A percentile compares a stretch with the other conserved stretches of the same genome.
phyloP scores from a whole-genome alignment of 2,113 vertebrate species.

The Podarcis raffonei region DNA sequence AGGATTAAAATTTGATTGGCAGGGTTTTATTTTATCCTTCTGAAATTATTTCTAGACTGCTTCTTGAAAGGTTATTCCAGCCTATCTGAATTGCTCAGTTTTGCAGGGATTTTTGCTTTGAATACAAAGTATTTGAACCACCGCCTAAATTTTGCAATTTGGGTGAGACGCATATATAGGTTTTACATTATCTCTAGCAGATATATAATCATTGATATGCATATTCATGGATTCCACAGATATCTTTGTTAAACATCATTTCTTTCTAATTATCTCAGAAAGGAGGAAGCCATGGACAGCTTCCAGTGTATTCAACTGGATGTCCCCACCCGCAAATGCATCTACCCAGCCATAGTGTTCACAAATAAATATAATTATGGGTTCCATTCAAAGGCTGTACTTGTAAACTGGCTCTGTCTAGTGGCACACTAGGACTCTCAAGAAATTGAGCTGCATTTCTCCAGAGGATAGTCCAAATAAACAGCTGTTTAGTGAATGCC shows the following conservation, averaged over 20 bases:
- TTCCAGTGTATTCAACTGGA: constrained; percentile 13
- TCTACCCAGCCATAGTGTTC: constrained; percentile 57
- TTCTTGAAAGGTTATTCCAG: not conserved
- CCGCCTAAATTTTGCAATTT: not conserved
- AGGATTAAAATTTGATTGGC: not conserved
- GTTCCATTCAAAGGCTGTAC: constrained; percentile 49
- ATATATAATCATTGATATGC: not conserved
- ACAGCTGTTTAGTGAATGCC: constrained; percentile 70
- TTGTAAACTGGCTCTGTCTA: constrained; percentile 56
- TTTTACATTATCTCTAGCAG: not conserved
- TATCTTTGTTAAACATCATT: not conserved
- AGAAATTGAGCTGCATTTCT: constrained; percentile 72
- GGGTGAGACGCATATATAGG: not conserved
- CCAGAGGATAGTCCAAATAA: constrained; percentile 65
- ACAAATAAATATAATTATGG: constrained; percentile 49
- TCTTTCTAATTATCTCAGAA: constrained; percentile 13
- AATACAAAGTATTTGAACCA: not conserved
- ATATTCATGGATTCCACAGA: not conserved
- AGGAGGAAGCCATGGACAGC: not conserved
- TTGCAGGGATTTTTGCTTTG: rapidly evolving
- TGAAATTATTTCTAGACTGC: not conserved
- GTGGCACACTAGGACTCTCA: constrained; percentile 48
- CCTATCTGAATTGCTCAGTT: not conserved
- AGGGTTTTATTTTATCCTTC: not conserved
- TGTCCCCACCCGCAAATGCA: constrained; percentile 25